Base-by-base conservation (phyloP, 53 echinoderm and acorn worm genomes). In the Luidia sarsii region DNA sequence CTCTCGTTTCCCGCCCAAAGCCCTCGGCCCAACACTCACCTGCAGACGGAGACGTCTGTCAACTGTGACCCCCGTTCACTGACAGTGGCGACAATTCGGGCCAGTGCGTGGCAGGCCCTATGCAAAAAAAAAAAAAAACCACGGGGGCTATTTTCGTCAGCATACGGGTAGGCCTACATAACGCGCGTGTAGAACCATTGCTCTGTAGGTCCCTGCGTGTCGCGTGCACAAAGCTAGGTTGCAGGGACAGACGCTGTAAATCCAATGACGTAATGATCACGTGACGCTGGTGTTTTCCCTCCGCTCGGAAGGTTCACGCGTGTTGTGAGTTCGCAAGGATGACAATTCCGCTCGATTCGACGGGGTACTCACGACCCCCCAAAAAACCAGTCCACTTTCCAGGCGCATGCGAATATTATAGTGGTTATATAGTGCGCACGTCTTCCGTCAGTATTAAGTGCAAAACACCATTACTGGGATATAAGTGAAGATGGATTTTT, bases 211-310 rank as follows among this genome's bases (percentile, higher is more conserved):
- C 59, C 13, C 27, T 30, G 32, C 6, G 28, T 16, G 27, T 28
- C n/a, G 46, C 24, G 21, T 48, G 23, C 51, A 55, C 51, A 51
- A 35, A 71, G 39, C 72, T 41, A 21, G 24, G 33, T 50, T 55
- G 38, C 72, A 19, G 21, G 52, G 21, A 50, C 38, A 54, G 34
- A 63, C 63, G 18, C 34, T 29, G 35, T 33, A 63, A 63, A 63
- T 63, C 35, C 34, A 35, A 63, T 63, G 63, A 63, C 63, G 55
- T 24, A 19, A n/a, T 38, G 72, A 55, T 72, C 72, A 72, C 72
- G 72, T 72, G 72, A 72, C 24, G 24, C 29, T 25, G 2, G 37
- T 55, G 37, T 55, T 72, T 39, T 72, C 55, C 16, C 41, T 72
- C 50, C 56, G 37, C 39, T 72, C 55, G 6, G 72, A 54, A 36